Evolutionary conservation across 2,888 invertebrate species (phyloP), one percentile per base, ranked within the genome.

Genomic region (Notocelia uddmanniana): DNA sequence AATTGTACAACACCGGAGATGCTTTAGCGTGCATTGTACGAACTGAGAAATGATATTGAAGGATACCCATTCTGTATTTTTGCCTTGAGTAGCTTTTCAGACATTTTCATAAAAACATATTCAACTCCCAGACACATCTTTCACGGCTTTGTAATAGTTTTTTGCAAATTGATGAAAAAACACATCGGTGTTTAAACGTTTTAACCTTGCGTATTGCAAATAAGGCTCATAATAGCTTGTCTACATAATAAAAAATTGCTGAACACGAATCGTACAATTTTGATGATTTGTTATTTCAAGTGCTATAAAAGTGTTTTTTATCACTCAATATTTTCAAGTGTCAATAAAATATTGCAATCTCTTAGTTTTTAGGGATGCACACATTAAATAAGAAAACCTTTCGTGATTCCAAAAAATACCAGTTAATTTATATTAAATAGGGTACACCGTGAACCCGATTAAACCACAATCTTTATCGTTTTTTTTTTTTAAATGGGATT

Each of bases 311-410:
- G 18, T 62, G 21, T 63, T 63, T 55, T 60, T 52, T 63, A 63
- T 63, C 15, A 18, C 57, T 52, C 50, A 52, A 62, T 52, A 31
- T 63, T 63, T 50, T 63, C 21, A 52, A 50, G 50, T 63, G 34
- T 34, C 50, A 31, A 63, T 63, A 52, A 63, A 63, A 63, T 15
- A 50, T 63, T 19, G 63, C 34, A 63, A 63, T 63, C 15, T 63
- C 50, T 63, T 63, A 63, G 34, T 18, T 31, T 63, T 50, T 52
- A 34, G 3, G 19, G 50, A 45, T 26, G 6, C 48, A 18, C 5
- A 45, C 3, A 15, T 48, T 3, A 10, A 26, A 11, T 8, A 1
- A 48, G 23, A 60, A 26, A 15, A 5, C 18, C 1, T 5, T 11
- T 19, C 0, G 6, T 41, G 26, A 26, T 2, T n/a, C n/a, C n/a